Base-by-base conservation (phyloP, 2,888 invertebrate species). In the Platycheirus rosarum region DNA sequence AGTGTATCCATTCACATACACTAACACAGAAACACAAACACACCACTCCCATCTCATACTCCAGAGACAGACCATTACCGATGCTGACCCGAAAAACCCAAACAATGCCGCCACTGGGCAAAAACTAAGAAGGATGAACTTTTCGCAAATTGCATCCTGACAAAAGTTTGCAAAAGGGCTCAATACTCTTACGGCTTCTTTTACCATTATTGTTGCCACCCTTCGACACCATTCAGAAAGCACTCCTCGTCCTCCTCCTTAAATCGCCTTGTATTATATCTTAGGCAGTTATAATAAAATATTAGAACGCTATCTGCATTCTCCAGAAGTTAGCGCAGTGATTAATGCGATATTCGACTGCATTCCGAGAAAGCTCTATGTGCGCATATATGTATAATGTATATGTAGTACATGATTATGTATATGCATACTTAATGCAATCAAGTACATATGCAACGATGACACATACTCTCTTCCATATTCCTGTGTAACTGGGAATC, bases 231-330 rank as follows among this genome's bases (percentile, higher is more conserved):
- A n/a, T 35, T 13, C 16, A 29, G 2, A 14, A 6, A n/a, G 20
- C 13, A 40, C 20, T 37, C 23, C 23, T 6, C 23, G 3, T 6
- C 23, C 23, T 6, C 23, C 23, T 6, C 26, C 14, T 40, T 26
- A 4, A 13, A 1, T 26, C 23, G 23, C 13, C 40, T 63, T 16
- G 70, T 60, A 76, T 80, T 75, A 80, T 80, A 80, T 80, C 75
- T 76, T 71, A 80, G 70, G 80, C 80, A 70, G 80, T 80, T 80
- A 76, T 80, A 76, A 80, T 80, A 80, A 80, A 80, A 76, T 80
- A 76, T 80, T 76, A 65, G 80, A 71, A 80, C 76, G 80, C 80
- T 80, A 80, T 80, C 80, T 80, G 80, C 80, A 80, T 80, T 80
- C 80, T 80, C 80, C 80, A 80, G 80, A 80, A 80, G 80, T 76